Evolutionary conservation across 92 coral and sea anemone species (phyloP), one percentile per base, ranked within the genome.

Genomic region (Actinernus sp.): DNA sequence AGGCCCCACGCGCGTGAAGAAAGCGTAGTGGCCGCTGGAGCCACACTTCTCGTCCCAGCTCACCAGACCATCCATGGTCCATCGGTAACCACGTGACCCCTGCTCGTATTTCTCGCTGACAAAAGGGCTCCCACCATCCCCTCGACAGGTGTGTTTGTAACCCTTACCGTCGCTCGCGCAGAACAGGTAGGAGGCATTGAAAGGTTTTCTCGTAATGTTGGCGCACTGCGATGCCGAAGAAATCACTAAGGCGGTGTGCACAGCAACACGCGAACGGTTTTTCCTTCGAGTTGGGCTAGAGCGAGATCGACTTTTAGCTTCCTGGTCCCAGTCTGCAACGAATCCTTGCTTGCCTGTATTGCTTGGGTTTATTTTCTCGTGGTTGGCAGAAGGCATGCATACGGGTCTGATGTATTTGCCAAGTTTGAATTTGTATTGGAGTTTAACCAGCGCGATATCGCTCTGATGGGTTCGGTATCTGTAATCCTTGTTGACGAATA

Each of bases 21-120:
- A 92, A 0, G 83, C 83, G 36, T 74, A 71, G 50, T 81, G 87
- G 9, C 64, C 73, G 7, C 54, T 30, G 1, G 63, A 51, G 1
- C 88, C 94, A 51, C 97, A 92, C 9, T 85, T 85, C 26, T 78
- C 91, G 13, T 88, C 94, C 93, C 94, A 92, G 70, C 97, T 88
- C 31, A 83, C 85, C 20, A 88, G 29, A 3, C 97, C 97, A 9
- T 73, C 83, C 50, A 87, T 80, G n/a, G 81, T 69, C 97, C 97
- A 92, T 1, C 97, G 73, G 47, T 83, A 72, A 2, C 33, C 64
- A 2, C 84, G 65, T 3, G 84, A 51, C 4, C 31, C 71, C 22
- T 69, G 61, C 22, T 88, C 86, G n/a, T 50, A 75, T 32, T 59
- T 43, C 59, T 79, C 76, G 11, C 88, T 88, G 49, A 88, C 77